Conservation (phyloP, 2,113 vertebrate species). For the Laterallus jamaicensis region DNA sequence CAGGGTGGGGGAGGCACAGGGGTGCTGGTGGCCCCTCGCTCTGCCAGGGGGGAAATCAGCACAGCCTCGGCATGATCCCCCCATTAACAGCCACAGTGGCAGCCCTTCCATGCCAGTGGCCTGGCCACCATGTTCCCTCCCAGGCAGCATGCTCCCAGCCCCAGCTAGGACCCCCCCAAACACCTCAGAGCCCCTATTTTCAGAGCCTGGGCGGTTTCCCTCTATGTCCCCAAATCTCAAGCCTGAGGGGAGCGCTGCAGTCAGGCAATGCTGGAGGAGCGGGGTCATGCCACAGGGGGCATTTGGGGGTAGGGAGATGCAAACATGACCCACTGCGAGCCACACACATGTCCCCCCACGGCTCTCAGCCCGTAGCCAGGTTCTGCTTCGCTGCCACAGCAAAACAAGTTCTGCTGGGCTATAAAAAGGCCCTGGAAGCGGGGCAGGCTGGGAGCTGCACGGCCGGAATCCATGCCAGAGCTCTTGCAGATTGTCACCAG, state of each 20-base stretch:
- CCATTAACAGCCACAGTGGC: not conserved
- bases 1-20: not conserved
- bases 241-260: fast-evolving
- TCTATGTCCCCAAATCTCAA: fast-evolving
- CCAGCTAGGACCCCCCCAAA: not conserved
- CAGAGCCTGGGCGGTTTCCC: not conserved
- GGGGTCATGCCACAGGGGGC: fast-evolving
- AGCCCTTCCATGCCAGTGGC: not conserved
- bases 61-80: fast-evolving
- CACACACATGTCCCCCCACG: not conserved
- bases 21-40: not conserved
- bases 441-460: conserved; percentile 18
- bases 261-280: fast-evolving
- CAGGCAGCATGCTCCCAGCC: fast-evolving
- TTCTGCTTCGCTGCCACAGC: conserved; percentile 43
- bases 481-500: conserved; percentile 26
- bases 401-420: conserved; percentile 66
- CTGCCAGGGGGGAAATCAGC: not conserved
- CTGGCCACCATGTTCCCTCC: not conserved
- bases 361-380: not conserved
- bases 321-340: not conserved
- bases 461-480: conserved; percentile 40
- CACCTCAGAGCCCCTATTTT: not conserved
- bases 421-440: conserved; percentile 38
- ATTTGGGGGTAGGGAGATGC: not conserved